phyloP scores from a whole-genome alignment of 2,797 vertebrate species.

The Cryptoprocta ferox region DNA sequence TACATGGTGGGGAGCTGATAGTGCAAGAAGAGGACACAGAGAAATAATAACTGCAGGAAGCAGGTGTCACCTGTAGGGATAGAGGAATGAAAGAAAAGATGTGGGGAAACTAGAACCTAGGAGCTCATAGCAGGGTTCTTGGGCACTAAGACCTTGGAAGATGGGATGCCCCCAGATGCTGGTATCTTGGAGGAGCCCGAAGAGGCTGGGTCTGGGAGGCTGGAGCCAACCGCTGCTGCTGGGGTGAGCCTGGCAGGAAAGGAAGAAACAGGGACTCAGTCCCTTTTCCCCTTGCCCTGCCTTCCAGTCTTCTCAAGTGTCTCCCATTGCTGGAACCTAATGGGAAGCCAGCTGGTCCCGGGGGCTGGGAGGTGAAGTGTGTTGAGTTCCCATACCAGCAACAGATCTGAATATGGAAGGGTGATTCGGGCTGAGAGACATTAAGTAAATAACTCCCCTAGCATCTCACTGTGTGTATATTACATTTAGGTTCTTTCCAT shows the following conservation, averaged over 20 bases:
- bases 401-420: background rate
- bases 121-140: background rate
- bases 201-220: background rate
- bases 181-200: background rate
- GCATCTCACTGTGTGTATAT: background rate
- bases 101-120: background rate
- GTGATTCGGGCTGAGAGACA: background rate
- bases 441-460: background rate
- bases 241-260: background rate
- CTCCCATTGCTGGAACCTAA: background rate
- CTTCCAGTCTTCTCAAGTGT: background rate
- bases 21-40: background rate
- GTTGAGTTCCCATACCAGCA: background rate
- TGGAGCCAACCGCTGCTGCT: background rate
- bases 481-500: slow-evolving; percentile 9
- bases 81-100: background rate
- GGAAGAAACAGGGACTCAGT: background rate
- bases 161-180: background rate
- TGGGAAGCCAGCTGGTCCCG: slow-evolving; percentile 7
- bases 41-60: background rate
- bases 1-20: background rate
- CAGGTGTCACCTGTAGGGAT: background rate
- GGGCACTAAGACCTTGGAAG: background rate
- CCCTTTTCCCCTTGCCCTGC: background rate
- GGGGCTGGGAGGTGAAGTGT: background rate